Base-by-base conservation (phyloP, 2,113 vertebrate species). In the Opisthocomus hoazin region DNA sequence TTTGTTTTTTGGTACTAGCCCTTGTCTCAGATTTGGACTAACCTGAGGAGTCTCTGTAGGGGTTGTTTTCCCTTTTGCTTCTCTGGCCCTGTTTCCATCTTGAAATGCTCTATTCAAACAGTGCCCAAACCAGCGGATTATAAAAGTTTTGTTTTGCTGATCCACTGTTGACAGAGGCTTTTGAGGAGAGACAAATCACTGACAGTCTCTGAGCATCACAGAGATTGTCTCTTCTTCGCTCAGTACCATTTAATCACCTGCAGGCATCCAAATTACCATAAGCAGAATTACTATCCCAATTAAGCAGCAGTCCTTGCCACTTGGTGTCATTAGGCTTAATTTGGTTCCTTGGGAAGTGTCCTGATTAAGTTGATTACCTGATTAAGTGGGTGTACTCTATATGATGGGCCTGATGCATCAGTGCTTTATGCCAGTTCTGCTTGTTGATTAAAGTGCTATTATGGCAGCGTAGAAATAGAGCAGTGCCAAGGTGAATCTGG, bases 321-420 rank as follows among this genome's bases (percentile, higher is more conserved):
- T 97, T 78, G 74, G 94, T 97, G 85, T 97, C 96, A 97, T 97
- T 97, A 97, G 96, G 94, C 96, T 97, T 97, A 97, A 97, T 97
- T 97, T 97, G 97, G 96, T 97, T 97, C 93, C 97, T 97, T 97
- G 97, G 96, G 96, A 97, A 97, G 96, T 96, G 95, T 97, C 97
- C 97, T 97, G 97, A 97, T 97, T 97, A 96, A 97, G 94, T 93
- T 97, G 97, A 97, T 97, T 97, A 97, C 97, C 97, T 97, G 97
- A 97, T 97, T 97, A 97, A 97, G 96, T 96, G 96, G 94, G 96
- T 94, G 95, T 97, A 95, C 93, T 95, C 82, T 95, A 45, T 93
- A 16, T 94, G 94, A 96, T 93, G 86, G 92, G 93, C 83, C 96
- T 94, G 94, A 90, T 65, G 93, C 96, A 92, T 90, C 90, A 91